Conservation (phyloP, 1,140 invertebrate species). For the Caenorhabditis brenneri region DNA sequence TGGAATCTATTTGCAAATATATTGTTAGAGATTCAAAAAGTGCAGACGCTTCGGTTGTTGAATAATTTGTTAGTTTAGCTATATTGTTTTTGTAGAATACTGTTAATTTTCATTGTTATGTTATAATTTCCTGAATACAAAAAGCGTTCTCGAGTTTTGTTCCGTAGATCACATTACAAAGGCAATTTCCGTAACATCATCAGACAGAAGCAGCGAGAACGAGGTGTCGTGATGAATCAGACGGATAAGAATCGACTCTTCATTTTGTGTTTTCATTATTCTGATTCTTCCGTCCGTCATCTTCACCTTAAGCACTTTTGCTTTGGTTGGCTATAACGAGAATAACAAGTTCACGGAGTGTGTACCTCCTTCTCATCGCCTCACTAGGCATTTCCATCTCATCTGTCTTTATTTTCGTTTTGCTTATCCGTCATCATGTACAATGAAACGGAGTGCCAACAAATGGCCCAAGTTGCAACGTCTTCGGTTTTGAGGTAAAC, state of each 20-base stretch:
- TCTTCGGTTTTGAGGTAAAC: not conserved
- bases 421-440: not conserved
- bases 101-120: not conserved
- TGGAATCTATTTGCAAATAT: slow-evolving; percentile 36
- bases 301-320: not conserved
- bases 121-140: not conserved
- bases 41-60: not conserved
- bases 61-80: not conserved
- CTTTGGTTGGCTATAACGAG: not conserved
- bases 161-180: not conserved
- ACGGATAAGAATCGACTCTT: not conserved
- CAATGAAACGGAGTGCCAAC: not conserved
- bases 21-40: not conserved
- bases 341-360: not conserved
- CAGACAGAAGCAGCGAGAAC: not conserved
- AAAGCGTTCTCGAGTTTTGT: not conserved
- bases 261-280: not conserved
- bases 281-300: not conserved
- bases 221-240: not conserved
- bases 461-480: not conserved
- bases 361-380: too few relatives aligned
- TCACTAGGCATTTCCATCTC: too few relatives aligned
- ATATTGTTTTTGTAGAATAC: not conserved
- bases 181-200: not conserved
- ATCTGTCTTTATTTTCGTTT: too few relatives aligned